phyloP scores from a whole-genome alignment of 2,113 vertebrate genomes.

The human region GRCh38 chr2:56796001-56796500 shows the following conservation, averaged over 20 bases:
- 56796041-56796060: neutral
- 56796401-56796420: neutral
- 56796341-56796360: neutral
- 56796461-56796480: slow-evolving; percentile 7
- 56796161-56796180: no score
- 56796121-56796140: neutral
- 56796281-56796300: neutral
- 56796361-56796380: neutral
- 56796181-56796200: neutral
- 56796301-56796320: neutral
- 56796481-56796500: neutral
- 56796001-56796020: neutral
- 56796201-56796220: neutral
- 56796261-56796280: neutral
- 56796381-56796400: neutral
- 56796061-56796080: neutral
- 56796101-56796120: neutral
- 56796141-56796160: neutral
- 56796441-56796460: neutral
- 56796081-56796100: neutral
- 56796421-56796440: neutral
- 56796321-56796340: neutral
- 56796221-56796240: no score
- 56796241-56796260: neutral
- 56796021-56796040: neutral